Percentiles rank a stretch among this genome's conserved stretches.
phyloP scores from a whole-genome alignment of 2,888 invertebrate genomes.

The Megaustenia siamemsis region DNA sequence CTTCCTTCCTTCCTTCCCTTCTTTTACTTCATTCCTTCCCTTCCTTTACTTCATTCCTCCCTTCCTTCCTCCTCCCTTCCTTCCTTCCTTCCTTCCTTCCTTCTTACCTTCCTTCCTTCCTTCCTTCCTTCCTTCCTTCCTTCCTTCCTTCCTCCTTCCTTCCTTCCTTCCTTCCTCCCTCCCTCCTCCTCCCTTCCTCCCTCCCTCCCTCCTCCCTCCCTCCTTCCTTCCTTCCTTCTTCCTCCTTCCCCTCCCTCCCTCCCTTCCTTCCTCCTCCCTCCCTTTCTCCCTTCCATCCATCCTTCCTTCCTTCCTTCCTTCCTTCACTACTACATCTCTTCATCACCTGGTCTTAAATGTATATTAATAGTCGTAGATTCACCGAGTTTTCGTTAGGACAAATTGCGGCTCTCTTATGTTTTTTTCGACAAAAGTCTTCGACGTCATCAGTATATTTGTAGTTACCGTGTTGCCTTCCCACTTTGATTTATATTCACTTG shows the following conservation, averaged over 20 bases:
- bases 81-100: neutral
- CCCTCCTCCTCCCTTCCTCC: neutral
- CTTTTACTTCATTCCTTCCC: neutral
- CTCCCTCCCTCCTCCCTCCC: slow-evolving; percentile 6
- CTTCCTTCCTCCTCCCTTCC: neutral
- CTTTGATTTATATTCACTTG: too few relatives aligned
- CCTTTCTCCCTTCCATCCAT: slow-evolving; percentile 27
- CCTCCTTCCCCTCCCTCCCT: neutral
- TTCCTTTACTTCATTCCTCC: neutral
- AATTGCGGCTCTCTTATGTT: too few relatives aligned
- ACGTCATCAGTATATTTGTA: too few relatives aligned
- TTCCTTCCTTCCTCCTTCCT: slow-evolving; percentile 22
- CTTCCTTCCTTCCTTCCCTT: neutral
- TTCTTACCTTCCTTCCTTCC: neutral
- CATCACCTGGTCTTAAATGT: too few relatives aligned
- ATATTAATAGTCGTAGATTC: too few relatives aligned
- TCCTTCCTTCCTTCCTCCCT: neutral
- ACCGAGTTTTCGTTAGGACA: too few relatives aligned
- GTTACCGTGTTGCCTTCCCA: too few relatives aligned
- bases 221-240: neutral
- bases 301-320: slow-evolving; percentile 23
- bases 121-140: too few relatives aligned
- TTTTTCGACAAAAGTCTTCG: too few relatives aligned
- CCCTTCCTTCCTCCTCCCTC: neutral
- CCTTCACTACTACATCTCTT: too few relatives aligned